Base-by-base conservation (phyloP, 1,140 invertebrate genomes). In the Parapsyche elsis region DNA sequence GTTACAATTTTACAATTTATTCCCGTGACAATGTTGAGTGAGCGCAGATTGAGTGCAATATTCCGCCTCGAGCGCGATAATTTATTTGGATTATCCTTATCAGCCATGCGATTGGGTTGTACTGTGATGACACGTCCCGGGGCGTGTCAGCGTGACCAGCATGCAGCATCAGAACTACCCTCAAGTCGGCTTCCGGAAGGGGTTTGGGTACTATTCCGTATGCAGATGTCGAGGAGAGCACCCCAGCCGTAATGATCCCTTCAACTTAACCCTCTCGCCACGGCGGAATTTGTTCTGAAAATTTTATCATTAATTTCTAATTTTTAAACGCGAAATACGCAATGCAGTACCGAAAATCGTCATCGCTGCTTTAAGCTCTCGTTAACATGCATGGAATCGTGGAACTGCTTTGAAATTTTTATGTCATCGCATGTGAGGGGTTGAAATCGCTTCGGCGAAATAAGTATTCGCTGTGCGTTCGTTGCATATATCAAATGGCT, bases 91-190 rank as follows among this genome's bases (percentile, higher is more conserved):
- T 53, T 53, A 53, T 53, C 49, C 49, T 16, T 14, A 14, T 12
- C 10, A 53, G 10, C 16, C 24, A 12, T 1, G 61, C 14, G 24
- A 67, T 16, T 21, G 24, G 12, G 24, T 16, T 67, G 61, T 67
- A 21, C 10, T 67, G 61, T 67, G 61, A 7, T 16, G 61, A 67
- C 61, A 67, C 61, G 61, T 67, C 61, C 61, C 16, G n/a, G 61
- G 19, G 19, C n/a, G 21, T 67, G 61, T 21, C 24, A 12, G 24
- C 61, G 61, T 67, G 61, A 67, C 61, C 61, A 10, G 61, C 14
- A 67, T 67, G 61, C 61, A 67, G 30, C 30, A 38, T 38, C 30
- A 38, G 7, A 38, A 38, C 30, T 38, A 38, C 30, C 30, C 30
- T 38, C 49, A 53, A 14, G 1, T 53, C 12, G 49, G 10, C 49